Evolutionary conservation across 2,888 invertebrate species (phyloP).

Genomic region (Diploptera punctata): DNA sequence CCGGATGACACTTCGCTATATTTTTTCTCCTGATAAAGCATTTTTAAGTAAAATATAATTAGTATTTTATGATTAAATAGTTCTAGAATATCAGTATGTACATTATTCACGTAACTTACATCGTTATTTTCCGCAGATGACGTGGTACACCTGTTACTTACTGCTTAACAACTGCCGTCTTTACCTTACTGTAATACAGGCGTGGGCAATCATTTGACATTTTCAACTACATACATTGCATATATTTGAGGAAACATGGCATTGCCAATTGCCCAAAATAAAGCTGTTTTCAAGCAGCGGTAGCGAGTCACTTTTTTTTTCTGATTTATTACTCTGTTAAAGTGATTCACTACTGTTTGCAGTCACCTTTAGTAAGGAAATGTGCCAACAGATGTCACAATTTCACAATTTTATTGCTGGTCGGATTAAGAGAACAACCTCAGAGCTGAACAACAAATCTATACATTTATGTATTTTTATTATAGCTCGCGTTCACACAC

Average conservation of each 20-base stretch:
- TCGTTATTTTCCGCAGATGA: too few species aligned
- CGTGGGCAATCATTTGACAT: background rate
- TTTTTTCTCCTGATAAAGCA: too few species aligned
- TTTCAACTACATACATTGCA: background rate
- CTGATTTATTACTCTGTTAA: background rate
- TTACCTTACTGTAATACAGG: background rate
- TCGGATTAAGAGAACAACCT: background rate
- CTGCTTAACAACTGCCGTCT: background rate
- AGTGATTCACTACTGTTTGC: background rate
- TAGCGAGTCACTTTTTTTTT: background rate
- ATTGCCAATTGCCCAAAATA: slow-evolving; percentile 24
- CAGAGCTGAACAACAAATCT: background rate
- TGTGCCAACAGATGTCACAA: background rate
- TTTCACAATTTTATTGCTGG: background rate
- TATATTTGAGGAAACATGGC: background rate
- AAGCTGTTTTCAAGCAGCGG: slow-evolving; percentile 3
- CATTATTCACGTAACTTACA: background rate
- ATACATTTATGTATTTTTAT: background rate
- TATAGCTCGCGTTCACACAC: too few species aligned
- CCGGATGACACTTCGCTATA: too few species aligned
- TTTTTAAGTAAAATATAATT: too few species aligned
- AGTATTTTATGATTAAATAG: too few species aligned
- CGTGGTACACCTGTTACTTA: background rate
- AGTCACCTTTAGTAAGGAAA: background rate
- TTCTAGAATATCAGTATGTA: too few species aligned